Base-by-base conservation (phyloP, 2,113 vertebrate species). In the Scatophagus argus region DNA sequence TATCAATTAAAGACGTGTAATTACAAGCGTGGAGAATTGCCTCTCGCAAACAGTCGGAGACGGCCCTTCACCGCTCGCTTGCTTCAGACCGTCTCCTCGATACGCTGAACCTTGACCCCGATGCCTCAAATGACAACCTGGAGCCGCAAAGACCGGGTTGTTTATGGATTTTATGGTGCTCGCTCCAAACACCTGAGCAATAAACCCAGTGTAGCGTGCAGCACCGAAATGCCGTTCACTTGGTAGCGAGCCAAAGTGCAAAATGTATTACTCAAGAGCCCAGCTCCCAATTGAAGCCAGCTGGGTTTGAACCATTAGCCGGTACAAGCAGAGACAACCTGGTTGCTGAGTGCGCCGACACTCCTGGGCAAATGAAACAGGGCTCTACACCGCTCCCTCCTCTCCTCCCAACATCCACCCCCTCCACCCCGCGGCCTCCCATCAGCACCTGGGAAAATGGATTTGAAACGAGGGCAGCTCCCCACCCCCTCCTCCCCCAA, bases 1-100 rank as follows among this genome's bases (percentile, higher is more conserved):
- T 94, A 95, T 95, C 94, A 94, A 94, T 94, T 95, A 94, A 94
- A 91, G 91, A 92, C 79, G 86, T 94, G 93, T 93, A 92, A 94
- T 94, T 94, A 95, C 93, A 93, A 90, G 91, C 90, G 54, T 86
- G 87, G 91, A 89, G 91, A 92, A 93, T 93, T 87, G 87, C 83
- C 85, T 88, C 85, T 92, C 91, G 84, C 87, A 88, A 90, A 88
- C 79, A 86, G 85, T 67, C 79, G 6, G 70, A 77, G 79, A 74
- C 69, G 60, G 63, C 61, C 64, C 79, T 61, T 38, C 62, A 13
- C 74, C 29, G 19, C 69, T 1, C 51, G 55, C 55, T 49, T 60
- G 65, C 73, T 72, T 25, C 71, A 8, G 55, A 68, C 47, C 43
- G 31, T 29, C 70, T 51, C 66, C 81, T 38, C 58, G 1, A 39